These are phyloP conservation scores for Xylota sylvarum DNA, from an alignment of 2,888 invertebrate genomes.

Conservation along the genomic window DNA sequence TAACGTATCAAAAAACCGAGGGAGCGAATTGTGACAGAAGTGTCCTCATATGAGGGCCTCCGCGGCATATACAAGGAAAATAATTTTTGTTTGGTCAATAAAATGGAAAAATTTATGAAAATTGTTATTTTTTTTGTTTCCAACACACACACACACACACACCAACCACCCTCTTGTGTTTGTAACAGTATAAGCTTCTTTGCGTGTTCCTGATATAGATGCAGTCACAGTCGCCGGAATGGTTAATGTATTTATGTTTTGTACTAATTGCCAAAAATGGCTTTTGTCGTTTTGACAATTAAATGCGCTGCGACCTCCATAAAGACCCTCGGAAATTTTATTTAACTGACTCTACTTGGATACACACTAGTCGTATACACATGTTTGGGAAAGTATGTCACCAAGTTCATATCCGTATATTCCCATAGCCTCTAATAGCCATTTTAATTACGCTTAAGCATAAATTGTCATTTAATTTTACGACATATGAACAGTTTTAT, in stretches of 20 bases:
- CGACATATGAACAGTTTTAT: conserved; percentile 41
- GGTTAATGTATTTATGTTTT: conserved; percentile 67
- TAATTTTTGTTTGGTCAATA: conserved; percentile 74
- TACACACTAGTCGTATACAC: neutral
- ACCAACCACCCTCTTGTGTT: conserved; percentile 2
- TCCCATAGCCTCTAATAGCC: conserved; percentile 8
- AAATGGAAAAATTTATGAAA: conserved; percentile 73
- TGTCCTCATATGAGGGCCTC: conserved; percentile 58
- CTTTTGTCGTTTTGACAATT: conserved; percentile 57
- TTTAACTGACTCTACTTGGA: neutral
- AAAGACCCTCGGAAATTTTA: conserved; percentile 5
- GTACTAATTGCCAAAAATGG: conserved; percentile 72
- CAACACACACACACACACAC: neutral
- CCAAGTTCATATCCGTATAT: neutral
- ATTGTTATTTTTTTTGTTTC: conserved; percentile 10
- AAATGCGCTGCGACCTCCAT: conserved; percentile 39
- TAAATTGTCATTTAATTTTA: conserved; percentile 55
- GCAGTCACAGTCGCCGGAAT: conserved; percentile 19
- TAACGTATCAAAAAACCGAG: conserved; percentile 10
- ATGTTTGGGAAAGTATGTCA: neutral
- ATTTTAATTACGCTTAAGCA: conserved; percentile 42
- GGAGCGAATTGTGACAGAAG: conserved; percentile 53
- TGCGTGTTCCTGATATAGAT: conserved; percentile 50
- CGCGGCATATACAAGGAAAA: conserved; percentile 1
- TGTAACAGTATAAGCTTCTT: neutral